Conservation (phyloP, 2,888 invertebrate genomes). For the Prenolepis imparis region DNA sequence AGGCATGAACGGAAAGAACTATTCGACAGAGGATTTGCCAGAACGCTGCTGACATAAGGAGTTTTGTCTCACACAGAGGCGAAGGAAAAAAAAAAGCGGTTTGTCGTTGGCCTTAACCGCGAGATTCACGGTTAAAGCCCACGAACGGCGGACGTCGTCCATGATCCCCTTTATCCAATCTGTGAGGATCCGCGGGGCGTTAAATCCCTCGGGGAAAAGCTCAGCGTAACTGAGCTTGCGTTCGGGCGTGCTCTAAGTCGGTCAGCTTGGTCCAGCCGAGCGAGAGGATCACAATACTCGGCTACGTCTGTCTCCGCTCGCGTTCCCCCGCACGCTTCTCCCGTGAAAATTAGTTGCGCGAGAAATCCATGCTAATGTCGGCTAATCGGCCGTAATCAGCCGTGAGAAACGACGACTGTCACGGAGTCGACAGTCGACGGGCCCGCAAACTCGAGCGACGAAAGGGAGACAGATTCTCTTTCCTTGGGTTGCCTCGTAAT, state of each 20-base stretch:
- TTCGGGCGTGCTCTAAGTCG: conserved; percentile 79
- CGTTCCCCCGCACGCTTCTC: conserved; percentile 3
- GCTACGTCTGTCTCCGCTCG: conserved; percentile 22
- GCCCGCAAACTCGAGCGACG: conserved; percentile 10
- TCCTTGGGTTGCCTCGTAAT: neutral
- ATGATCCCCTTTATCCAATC: conserved; percentile 81
- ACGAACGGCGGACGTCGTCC: conserved; percentile 73
- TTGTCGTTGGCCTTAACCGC: conserved; percentile 76
- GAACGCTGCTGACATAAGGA: conserved; percentile 59
- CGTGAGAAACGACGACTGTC: conserved; percentile 70
- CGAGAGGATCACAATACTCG: conserved; percentile 78
- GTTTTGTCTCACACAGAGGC: conserved; percentile 45
- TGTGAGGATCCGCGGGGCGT: conserved; percentile 82
- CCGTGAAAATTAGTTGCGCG: conserved; percentile 77
- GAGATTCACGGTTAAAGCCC: conserved; percentile 76
- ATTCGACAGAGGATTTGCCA: conserved; percentile 31
- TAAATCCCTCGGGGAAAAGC: conserved; percentile 82
- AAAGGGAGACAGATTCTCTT: neutral
- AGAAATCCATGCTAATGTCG: conserved; percentile 78
- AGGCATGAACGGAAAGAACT: conserved; percentile 27
- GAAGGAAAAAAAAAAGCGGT: conserved; percentile 73
- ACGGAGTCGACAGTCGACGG: conserved; percentile 71
- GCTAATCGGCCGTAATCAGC: conserved; percentile 67
- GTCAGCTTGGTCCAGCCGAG: conserved; percentile 80
- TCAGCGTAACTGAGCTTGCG: conserved; percentile 76